Evolutionary conservation across 1,140 invertebrate species (phyloP).

Genomic region (Trinorchestia longiramus): DNA sequence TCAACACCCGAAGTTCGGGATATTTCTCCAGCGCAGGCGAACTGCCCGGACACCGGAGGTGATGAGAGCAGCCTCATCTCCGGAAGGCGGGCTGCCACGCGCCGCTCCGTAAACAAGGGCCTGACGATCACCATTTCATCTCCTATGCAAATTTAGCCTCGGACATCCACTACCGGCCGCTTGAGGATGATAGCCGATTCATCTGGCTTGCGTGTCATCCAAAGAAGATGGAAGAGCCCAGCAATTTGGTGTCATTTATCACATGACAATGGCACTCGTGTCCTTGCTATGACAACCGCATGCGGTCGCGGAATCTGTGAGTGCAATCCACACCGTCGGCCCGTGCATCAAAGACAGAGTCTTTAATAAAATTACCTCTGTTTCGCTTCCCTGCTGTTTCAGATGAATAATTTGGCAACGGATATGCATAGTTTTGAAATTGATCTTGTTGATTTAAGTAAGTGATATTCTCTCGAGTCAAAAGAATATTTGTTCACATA

Average conservation of each 20-base stretch:
- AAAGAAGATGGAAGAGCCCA: conserved; percentile 31
- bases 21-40: no score
- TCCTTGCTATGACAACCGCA: conserved; percentile 15
- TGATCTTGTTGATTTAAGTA: background rate
- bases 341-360: background rate
- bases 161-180: conserved; percentile 44
- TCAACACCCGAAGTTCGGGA: no score
- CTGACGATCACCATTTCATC: conserved; percentile 28
- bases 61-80: background rate
- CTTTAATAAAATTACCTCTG: background rate
- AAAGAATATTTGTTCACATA: background rate
- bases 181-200: conserved; percentile 49
- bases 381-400: background rate
- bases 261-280: conserved; percentile 35
- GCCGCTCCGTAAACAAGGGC: conserved; percentile 29
- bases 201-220: conserved; percentile 45
- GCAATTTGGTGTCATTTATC: conserved; percentile 45
- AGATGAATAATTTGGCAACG: background rate
- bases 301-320: background rate
- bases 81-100: background rate
- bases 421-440: background rate
- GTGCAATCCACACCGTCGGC: background rate
- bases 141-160: conserved; percentile 42
- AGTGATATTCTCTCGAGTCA: background rate
- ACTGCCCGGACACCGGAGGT: background rate